Percentiles rank a stretch among this genome's conserved stretches.
phyloP scores from a whole-genome alignment of 2,888 invertebrate species.

The Tillus elongatus region DNA sequence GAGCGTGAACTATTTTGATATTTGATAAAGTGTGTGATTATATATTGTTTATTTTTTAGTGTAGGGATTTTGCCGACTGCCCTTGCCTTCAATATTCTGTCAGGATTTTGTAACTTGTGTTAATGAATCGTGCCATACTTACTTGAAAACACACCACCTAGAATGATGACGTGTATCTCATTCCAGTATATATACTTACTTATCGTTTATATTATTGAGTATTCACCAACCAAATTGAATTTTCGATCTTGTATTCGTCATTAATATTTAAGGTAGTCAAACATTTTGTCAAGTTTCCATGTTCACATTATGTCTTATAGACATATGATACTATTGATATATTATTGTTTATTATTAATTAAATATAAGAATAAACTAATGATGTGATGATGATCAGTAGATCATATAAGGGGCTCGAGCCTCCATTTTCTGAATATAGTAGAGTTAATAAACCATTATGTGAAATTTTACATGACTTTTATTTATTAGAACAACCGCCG shows the following conservation, averaged over 20 bases:
- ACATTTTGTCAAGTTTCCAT: conserved; percentile 42
- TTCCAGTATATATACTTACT: too few species aligned
- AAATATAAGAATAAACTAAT: conserved; percentile 48
- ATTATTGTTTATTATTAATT: conserved; percentile 44
- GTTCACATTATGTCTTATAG: conserved; percentile 41
- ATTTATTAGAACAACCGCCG: too few species aligned
- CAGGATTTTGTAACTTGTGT: conserved; percentile 16
- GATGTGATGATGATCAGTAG: conserved; percentile 63
- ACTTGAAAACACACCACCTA: conserved; percentile 9
- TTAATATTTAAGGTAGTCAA: conserved; percentile 33
- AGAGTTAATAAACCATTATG: conserved; percentile 67
- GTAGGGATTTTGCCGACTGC: conserved; percentile 32
- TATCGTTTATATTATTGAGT: too few species aligned
- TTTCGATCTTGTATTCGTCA: conserved; percentile 23
- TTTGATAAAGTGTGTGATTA: conserved; percentile 43
- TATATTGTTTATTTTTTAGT: conserved; percentile 20
- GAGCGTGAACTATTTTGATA: conserved; percentile 38
- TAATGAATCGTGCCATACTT: conserved; percentile 15
- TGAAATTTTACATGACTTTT: conserved; percentile 39
- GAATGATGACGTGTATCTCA: conserved; percentile 10
- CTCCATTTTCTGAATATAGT: conserved; percentile 59
- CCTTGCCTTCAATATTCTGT: conserved; percentile 33
- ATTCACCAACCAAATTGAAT: too few species aligned
- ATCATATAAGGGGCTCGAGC: conserved; percentile 47
- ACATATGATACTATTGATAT: conserved; percentile 41